A percentile compares a stretch with the other conserved stretches of the same genome.
phyloP scores from a whole-genome alignment of 2,113 vertebrate species.

The Ceratotherium simum region DNA sequence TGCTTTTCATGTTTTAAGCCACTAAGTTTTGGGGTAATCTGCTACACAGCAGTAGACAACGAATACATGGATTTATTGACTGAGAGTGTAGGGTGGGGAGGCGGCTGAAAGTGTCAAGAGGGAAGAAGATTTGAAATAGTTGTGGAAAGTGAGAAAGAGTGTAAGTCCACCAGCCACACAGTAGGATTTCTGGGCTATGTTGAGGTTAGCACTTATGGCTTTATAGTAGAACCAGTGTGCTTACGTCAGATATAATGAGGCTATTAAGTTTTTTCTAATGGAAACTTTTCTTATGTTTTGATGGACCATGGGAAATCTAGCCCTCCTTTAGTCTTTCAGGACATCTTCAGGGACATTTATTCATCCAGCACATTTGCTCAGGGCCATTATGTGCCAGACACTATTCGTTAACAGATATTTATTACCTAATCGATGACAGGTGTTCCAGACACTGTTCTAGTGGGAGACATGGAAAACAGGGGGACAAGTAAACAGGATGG shows the following conservation, averaged over 20 bases:
- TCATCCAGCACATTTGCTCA: neutral
- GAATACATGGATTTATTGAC: neutral
- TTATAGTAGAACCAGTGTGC: neutral
- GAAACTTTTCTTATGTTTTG: neutral
- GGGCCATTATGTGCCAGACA: neutral
- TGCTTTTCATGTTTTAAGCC: neutral
- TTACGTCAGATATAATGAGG: neutral
- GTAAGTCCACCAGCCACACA: neutral
- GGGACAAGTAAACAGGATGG: neutral
- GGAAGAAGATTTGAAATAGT: neutral
- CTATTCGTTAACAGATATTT: neutral
- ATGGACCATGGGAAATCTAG: neutral
- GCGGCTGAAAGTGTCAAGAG: neutral
- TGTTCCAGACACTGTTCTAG: neutral
- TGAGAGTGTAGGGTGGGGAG: neutral
- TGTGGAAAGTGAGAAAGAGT: neutral
- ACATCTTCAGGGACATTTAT: neutral
- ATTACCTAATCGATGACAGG: neutral
- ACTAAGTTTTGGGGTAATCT: neutral
- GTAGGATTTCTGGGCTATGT: neutral
- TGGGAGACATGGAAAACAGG: neutral
- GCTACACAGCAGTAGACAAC: neutral
- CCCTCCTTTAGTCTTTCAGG: neutral
- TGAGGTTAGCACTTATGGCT: neutral
- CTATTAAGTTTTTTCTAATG: neutral